Base-by-base conservation (phyloP, 2,797 vertebrate species). In the Bovichtus diacanthus region DNA sequence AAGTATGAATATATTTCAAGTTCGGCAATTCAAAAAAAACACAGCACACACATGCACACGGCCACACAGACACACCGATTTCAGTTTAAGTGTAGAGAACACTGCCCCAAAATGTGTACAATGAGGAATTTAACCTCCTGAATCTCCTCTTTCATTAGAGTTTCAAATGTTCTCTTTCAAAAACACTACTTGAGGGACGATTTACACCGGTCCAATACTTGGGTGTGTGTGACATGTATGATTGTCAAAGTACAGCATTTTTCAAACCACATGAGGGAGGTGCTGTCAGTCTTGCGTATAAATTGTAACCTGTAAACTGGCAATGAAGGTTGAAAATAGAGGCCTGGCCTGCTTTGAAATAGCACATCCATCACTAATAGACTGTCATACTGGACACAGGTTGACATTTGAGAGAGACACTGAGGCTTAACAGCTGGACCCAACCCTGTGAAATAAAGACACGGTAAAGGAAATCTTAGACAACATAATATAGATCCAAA, bases 251-350 rank as follows among this genome's bases (percentile, higher is more conserved):
- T 23, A 71, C 60, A 75, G 65, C 58, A 21, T 71, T 83, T 80
- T 73, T 75, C 54, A 78, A 70, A 74, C 82, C 83, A 82, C 83
- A 88, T 80, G 71, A 84, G 84, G 77, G 80, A 70, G 70, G 80
- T 9, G 73, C 36, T 27, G 34, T 16, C 31, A 34, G 68, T 23
- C 29, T 49, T 39, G 23, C 36, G 25, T 44, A 75, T 41, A 86
- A 70, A 86, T 67, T 82, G 62, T 38, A 61, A 84, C 77, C 74
- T 80, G 76, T 78, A 74, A 84, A 83, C 51, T 68, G 47, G 66
- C 62, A 70, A 69, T 83, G 50, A 83, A 9, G 78, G 76, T 38
- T 70, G 39, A 78, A 89, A 88, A 67, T 55, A 63, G 63, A 90
- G 87, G 80, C 46, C 74, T 74, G 64, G 65, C 41, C 16, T 59